Conservation (phyloP, 2,797 vertebrate genomes). For the Loriculus beryllinus region DNA sequence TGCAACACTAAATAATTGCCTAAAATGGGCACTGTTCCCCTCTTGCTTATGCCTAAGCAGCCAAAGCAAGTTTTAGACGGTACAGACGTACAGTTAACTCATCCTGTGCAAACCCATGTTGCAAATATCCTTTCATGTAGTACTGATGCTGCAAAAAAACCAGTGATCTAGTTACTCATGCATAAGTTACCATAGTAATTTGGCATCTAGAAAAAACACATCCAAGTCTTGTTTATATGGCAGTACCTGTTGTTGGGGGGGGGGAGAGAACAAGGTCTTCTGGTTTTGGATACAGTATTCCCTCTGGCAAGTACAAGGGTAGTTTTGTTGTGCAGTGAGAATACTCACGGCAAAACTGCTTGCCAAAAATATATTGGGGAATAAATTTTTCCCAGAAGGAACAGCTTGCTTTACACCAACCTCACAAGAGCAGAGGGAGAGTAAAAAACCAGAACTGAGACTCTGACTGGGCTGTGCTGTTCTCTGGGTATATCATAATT, state of each 20-base stretch:
- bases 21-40: rapidly evolving
- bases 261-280: not conserved
- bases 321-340: not conserved
- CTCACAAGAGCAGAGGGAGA: not conserved
- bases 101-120: not conserved
- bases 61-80: not conserved
- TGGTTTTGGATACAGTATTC: not conserved
- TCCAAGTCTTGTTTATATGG: not conserved
- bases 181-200: not conserved
- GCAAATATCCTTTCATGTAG: not conserved
- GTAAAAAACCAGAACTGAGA: not conserved
- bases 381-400: not conserved
- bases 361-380: not conserved
- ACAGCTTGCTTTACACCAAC: not conserved
- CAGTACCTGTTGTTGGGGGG: not conserved
- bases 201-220: not conserved
- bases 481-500: not conserved
- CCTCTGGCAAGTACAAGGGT: not conserved
- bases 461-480: not conserved
- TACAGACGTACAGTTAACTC: not conserved
- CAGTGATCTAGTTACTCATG: not conserved
- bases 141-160: not conserved
- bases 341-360: not conserved
- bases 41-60: not conserved
- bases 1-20: not conserved